Conservation (phyloP, 2,797 vertebrate species). For the Pseudochirops corinnae region DNA sequence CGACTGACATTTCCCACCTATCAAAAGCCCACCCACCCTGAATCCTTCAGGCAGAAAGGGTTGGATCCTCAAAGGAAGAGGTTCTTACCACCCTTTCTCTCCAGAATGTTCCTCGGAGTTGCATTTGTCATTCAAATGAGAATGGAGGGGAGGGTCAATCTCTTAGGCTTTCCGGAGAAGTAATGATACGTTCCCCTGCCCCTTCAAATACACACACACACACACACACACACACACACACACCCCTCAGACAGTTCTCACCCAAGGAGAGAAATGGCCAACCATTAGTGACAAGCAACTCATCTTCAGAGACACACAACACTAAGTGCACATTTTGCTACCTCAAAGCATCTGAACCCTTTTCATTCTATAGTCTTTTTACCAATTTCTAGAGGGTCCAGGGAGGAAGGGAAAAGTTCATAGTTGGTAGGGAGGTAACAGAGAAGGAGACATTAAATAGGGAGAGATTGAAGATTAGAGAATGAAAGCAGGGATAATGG, state of each 20-base stretch:
- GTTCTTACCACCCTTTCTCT: background rate
- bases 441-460: background rate
- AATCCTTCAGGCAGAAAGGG: background rate
- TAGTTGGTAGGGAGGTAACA: background rate
- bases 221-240: too few species aligned
- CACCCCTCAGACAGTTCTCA: background rate
- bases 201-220: background rate
- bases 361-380: background rate
- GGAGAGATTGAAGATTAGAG: background rate
- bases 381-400: background rate
- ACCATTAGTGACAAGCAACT: background rate
- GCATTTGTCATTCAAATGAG: background rate
- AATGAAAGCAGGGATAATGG: background rate
- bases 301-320: background rate
- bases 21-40: background rate
- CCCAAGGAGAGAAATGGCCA: background rate
- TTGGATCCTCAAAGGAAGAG: background rate
- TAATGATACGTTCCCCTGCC: background rate
- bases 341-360: background rate
- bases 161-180: background rate
- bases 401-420: background rate
- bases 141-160: background rate
- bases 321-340: background rate
- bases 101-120: background rate
- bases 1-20: background rate